A percentile compares a stretch with the other conserved stretches of the same genome.
phyloP scores from a whole-genome alignment of 1,140 invertebrate genomes.

The Hetaerina americana region DNA sequence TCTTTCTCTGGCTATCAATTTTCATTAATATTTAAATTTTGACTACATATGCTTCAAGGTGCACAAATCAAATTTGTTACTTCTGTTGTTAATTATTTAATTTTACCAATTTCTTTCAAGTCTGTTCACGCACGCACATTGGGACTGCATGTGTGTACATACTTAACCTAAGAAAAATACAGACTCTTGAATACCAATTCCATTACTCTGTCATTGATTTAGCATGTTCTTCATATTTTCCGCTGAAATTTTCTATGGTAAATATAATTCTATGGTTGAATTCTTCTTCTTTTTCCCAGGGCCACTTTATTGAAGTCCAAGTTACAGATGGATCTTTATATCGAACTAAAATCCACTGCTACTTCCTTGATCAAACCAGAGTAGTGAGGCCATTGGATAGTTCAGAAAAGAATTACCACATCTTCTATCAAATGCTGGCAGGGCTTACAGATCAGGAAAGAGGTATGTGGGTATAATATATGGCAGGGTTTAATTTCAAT shows the following conservation, averaged over 20 bases:
- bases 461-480: constrained; percentile 30
- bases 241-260: background rate
- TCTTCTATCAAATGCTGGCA: constrained; percentile 94
- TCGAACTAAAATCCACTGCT: constrained; percentile 90
- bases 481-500: background rate
- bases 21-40: too few species aligned
- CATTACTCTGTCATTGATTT: background rate
- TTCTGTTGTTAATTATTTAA: too few species aligned
- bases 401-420: constrained; percentile 86
- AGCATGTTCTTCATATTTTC: background rate
- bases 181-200: background rate
- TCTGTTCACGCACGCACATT: too few species aligned
- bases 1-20: too few species aligned
- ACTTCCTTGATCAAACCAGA: constrained; percentile 84
- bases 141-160: too few species aligned
- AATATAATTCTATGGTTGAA: background rate
- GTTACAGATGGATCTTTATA: constrained; percentile 91
- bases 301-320: constrained; percentile 92
- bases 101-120: too few species aligned
- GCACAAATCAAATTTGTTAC: too few species aligned
- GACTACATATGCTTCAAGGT: too few species aligned
- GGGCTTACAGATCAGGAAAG: constrained; percentile 77
- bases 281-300: constrained; percentile 38
- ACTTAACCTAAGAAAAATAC: too few species aligned
- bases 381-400: constrained; percentile 71